These are phyloP conservation scores for Anastrepha ludens DNA, from an alignment of 1,140 invertebrate species.

Conservation along the genomic window DNA sequence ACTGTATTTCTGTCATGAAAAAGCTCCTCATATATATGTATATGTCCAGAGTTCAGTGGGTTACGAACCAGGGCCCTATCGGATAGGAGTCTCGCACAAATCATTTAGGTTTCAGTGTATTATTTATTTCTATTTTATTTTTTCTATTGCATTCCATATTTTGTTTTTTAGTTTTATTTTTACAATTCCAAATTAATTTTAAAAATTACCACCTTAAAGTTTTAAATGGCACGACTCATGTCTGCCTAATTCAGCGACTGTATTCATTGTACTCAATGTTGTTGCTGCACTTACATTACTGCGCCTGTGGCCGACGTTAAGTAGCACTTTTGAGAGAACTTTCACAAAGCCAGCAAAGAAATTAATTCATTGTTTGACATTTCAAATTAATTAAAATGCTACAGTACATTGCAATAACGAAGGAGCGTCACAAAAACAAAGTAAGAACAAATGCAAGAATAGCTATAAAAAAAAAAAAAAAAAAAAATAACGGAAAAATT, in stretches of 20 bases:
- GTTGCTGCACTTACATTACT: not conserved
- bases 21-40: no score
- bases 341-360: not conserved
- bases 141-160: no score
- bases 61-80: no score
- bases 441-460: not conserved
- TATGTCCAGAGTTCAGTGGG: no score
- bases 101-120: no score
- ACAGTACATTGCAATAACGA: conserved; percentile 22
- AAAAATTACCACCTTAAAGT: not conserved
- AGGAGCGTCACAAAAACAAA: not conserved
- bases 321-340: not conserved
- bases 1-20: no score
- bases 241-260: not conserved
- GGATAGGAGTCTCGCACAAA: no score
- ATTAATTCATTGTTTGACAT: conserved; percentile 48
- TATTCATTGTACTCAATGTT: not conserved
- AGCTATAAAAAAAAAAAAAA: not conserved
- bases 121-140: no score
- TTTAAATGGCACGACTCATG: not conserved
- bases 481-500: not conserved
- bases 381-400: conserved; percentile 49
- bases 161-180: no score
- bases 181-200: no score
- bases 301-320: conserved; percentile 26